Percentiles rank a stretch among this genome's conserved stretches.
phyloP scores from a whole-genome alignment of 2,888 invertebrate species.

The Temnothorax rugatulus region DNA sequence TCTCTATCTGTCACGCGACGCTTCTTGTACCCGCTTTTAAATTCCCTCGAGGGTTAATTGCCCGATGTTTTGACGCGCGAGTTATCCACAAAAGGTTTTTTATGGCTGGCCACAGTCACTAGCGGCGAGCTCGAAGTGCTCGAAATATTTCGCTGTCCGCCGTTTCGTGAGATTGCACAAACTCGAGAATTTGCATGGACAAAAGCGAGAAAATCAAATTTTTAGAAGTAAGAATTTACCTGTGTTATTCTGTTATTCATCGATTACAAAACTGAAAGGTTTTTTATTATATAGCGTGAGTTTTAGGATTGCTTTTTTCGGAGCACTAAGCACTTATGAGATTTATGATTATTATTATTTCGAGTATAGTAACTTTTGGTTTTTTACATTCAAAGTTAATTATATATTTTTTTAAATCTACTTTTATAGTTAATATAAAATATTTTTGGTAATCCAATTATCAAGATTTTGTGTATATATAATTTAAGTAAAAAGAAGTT shows the following conservation, averaged over 20 bases:
- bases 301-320: background rate
- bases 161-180: background rate
- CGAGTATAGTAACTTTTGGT: background rate
- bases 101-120: conserved; percentile 67
- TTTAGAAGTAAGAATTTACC: background rate
- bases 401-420: too few species aligned
- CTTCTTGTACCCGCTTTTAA: conserved; percentile 75
- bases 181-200: background rate
- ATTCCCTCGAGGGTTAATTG: conserved; percentile 86
- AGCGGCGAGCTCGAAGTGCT: conserved; percentile 20
- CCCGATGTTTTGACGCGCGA: conserved; percentile 84
- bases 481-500: background rate
- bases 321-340: background rate
- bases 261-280: background rate
- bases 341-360: background rate
- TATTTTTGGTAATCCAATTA: background rate
- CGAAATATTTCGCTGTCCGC: background rate
- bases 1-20: conserved; percentile 5
- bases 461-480: background rate
- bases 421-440: background rate
- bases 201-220: background rate
- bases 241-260: too few species aligned
- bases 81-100: conserved; percentile 78
- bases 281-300: background rate
- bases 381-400: background rate